These are phyloP conservation scores for Mastigias papua DNA, from an alignment of 30 jellyfish, hydroid and myxozoan species.

Conservation along the genomic window DNA sequence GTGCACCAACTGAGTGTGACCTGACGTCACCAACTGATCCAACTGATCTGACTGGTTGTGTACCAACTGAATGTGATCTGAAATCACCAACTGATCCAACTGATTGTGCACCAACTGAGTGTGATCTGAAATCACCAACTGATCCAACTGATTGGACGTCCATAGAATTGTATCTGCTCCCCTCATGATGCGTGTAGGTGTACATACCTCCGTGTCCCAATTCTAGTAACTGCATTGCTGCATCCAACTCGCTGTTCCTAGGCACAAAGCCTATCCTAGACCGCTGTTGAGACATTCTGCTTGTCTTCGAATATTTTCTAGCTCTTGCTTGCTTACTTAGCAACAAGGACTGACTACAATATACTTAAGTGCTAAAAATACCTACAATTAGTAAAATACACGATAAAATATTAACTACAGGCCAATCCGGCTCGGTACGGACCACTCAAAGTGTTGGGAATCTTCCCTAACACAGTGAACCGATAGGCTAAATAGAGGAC, in stretches of 20 bases:
- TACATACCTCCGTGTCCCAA: neutral
- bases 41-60: too few relatives aligned
- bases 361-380: neutral
- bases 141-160: neutral
- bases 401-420: neutral
- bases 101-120: too few relatives aligned
- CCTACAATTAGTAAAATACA: neutral
- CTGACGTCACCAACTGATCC: too few relatives aligned
- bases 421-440: slow-evolving; percentile 4
- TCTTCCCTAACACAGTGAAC: neutral
- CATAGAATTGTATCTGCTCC: neutral
- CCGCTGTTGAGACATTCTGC: neutral
- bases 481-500: neutral
- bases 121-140: too few relatives aligned
- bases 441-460: slow-evolving; percentile 49
- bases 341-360: neutral
- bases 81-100: too few relatives aligned
- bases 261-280: neutral
- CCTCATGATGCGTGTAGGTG: neutral
- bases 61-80: too few relatives aligned
- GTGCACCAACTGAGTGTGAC: too few relatives aligned
- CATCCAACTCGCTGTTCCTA: neutral
- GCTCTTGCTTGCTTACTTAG: neutral
- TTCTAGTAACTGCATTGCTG: neutral
- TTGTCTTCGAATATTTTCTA: too few relatives aligned